Evolutionary conservation across 1,140 invertebrate genomes (phyloP).

Genomic region (Acromyrmex charruanus): DNA sequence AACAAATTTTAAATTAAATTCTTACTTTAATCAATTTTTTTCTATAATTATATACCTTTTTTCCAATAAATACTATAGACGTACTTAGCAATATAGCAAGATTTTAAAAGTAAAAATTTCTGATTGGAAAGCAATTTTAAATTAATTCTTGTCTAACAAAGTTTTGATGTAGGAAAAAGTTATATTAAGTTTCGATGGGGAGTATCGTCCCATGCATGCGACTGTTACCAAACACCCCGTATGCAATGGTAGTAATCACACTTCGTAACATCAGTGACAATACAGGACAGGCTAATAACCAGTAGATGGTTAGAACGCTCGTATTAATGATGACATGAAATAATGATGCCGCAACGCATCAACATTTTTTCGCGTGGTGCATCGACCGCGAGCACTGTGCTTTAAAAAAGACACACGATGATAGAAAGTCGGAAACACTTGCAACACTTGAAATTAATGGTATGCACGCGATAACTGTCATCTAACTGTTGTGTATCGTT

Average conservation of each 20-base stretch:
- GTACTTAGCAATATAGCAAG: neutral
- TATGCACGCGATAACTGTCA: slow-evolving; percentile 54
- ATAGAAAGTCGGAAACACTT: slow-evolving; percentile 67
- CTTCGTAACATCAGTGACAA: slow-evolving; percentile 40
- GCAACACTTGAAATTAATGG: slow-evolving; percentile 53
- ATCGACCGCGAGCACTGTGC: slow-evolving; percentile 31
- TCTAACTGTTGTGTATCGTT: slow-evolving; percentile 10
- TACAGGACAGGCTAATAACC: slow-evolving; percentile 46
- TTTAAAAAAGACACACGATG: slow-evolving; percentile 50
- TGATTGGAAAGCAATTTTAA: neutral
- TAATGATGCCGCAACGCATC: slow-evolving; percentile 45
- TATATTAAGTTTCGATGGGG: neutral
- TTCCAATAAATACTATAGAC: neutral
- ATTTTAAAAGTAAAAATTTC: neutral
- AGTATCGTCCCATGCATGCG: neutral
- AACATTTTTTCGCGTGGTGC: slow-evolving; percentile 39
- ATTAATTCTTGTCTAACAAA: slow-evolving; percentile 19
- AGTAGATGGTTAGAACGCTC: slow-evolving; percentile 58
- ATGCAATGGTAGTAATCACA: slow-evolving; percentile 41
- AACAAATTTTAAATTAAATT: neutral
- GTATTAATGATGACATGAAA: slow-evolving; percentile 37
- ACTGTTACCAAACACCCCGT: slow-evolving; percentile 30
- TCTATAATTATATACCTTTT: neutral
- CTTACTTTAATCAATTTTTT: neutral
- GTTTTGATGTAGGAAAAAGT: neutral